Conservation (phyloP, 2,888 invertebrate species). For the Galerucella calmariensis region DNA sequence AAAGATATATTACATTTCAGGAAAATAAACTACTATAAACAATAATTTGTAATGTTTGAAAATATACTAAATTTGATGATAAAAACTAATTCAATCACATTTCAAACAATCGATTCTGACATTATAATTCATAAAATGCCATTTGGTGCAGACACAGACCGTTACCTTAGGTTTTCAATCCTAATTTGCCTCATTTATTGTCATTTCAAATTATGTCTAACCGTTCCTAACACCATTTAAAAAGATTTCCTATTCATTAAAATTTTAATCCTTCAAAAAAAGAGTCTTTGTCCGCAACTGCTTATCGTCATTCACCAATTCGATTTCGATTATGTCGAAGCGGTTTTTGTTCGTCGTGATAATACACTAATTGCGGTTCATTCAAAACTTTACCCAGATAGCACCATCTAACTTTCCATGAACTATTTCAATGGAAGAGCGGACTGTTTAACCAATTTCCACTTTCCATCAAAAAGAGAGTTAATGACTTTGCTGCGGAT, state of each 20-base stretch:
- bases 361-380: constrained; percentile 43
- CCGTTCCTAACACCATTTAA: no score
- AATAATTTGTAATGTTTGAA: no score
- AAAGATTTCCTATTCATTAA: not conserved
- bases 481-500: constrained; percentile 12
- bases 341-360: constrained; percentile 40
- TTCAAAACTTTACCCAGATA: constrained; percentile 33
- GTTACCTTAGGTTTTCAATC: no score
- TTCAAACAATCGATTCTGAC: no score
- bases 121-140: no score
- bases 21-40: no score
- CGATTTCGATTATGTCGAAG: constrained; percentile 43
- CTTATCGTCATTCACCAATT: constrained; percentile 31
- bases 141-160: no score
- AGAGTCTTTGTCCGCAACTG: not conserved
- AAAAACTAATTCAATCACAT: no score
- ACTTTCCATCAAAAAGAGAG: constrained; percentile 22
- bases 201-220: no score
- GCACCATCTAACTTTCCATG: constrained; percentile 31
- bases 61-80: no score
- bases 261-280: constrained; percentile 1
- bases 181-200: no score
- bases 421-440: constrained; percentile 32
- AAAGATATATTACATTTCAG: no score
- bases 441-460: constrained; percentile 25